These are phyloP conservation scores for Cheilinus undulatus DNA, from an alignment of 2,113 vertebrate genomes.

Conservation along the genomic window DNA sequence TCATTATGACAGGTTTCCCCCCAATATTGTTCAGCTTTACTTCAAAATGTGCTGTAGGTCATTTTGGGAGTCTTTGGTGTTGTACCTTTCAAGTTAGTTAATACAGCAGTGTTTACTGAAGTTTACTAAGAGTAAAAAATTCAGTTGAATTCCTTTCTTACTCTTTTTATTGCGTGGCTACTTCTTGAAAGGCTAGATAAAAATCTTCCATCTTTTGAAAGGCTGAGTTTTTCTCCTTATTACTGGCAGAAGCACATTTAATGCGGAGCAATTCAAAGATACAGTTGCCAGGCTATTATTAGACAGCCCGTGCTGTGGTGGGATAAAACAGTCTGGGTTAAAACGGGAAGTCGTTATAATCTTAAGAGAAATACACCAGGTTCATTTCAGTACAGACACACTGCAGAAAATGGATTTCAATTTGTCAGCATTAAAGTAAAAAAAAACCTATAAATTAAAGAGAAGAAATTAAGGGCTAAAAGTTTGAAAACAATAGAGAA, in stretches of 20 bases:
- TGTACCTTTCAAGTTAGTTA: neutral
- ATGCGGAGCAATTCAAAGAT: neutral
- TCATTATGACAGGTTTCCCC: no score
- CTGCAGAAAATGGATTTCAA: neutral
- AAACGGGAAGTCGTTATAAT: neutral
- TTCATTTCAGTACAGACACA: neutral
- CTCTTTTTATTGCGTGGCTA: neutral
- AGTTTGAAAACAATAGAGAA: slow-evolving; percentile 37
- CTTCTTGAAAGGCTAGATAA: neutral
- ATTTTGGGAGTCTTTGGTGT: neutral
- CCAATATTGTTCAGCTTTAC: no score
- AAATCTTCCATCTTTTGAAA: neutral
- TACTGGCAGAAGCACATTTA: neutral
- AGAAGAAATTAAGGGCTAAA: slow-evolving; percentile 9
- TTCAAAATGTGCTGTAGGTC: neutral
- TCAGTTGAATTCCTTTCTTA: no score
- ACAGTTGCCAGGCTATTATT: slow-evolving; percentile 1
- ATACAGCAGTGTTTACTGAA: neutral
- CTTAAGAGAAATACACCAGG: neutral
- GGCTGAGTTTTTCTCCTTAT: neutral
- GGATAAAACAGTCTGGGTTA: neutral
- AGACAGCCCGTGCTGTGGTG: neutral
- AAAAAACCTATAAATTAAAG: slow-evolving; percentile 3
- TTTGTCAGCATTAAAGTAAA: neutral
- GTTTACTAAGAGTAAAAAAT: neutral